Conservation (phyloP, 1,140 invertebrate species). For the Polypedilum pembai region DNA sequence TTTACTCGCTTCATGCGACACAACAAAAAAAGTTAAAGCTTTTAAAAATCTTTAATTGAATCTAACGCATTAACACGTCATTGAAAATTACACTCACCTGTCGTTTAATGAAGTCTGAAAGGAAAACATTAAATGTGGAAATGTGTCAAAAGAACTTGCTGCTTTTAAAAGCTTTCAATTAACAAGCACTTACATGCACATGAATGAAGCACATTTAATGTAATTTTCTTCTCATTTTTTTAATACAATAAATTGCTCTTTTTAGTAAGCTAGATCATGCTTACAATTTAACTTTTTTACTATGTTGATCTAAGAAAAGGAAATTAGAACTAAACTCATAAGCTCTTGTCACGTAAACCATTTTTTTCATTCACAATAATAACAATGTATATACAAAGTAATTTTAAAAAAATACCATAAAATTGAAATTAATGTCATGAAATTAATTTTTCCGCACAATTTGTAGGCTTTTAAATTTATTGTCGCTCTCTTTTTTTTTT, state of each 20-base stretch:
- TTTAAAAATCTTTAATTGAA: neutral
- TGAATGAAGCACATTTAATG: neutral
- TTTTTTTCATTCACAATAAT: neutral
- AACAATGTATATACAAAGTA: neutral
- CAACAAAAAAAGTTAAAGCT: neutral
- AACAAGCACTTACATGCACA: neutral
- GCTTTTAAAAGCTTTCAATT: neutral
- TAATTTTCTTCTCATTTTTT: neutral
- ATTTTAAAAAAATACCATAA: neutral
- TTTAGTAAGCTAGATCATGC: too few species aligned
- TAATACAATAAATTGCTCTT: too few species aligned
- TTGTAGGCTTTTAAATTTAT: slow-evolving; percentile 19
- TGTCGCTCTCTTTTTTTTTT: neutral
- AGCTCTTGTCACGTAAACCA: neutral
- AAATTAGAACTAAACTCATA: neutral
- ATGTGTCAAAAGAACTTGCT: neutral
- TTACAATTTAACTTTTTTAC: neutral
- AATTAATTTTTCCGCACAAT: slow-evolving; percentile 18
- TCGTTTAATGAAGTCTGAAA: neutral
- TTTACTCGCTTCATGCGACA: neutral
- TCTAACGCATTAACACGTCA: slow-evolving; percentile 12
- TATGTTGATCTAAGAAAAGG: neutral
- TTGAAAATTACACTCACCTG: neutral
- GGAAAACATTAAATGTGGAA: neutral
- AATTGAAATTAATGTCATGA: slow-evolving; percentile 19